Conservation (phyloP, 35 echinoderm and acorn worm species). For the Apostichopus parvimensis region DNA sequence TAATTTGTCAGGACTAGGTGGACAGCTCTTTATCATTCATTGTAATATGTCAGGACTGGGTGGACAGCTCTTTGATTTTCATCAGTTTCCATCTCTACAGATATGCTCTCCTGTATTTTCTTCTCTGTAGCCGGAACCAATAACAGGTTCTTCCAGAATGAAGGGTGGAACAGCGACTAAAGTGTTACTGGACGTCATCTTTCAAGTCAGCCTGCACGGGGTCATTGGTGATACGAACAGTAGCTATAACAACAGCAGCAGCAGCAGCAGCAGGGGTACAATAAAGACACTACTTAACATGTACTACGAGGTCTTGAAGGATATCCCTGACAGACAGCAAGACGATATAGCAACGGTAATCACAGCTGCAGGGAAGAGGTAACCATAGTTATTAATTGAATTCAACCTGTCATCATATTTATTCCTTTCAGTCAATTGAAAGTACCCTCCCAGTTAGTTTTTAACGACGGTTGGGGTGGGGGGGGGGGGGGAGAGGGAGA, state of each 20-base stretch:
- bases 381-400: not conserved
- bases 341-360: slow-evolving; percentile 4
- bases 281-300: slow-evolving; percentile 10
- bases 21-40: too few species aligned
- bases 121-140: slow-evolving; percentile 76
- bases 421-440: too few species aligned
- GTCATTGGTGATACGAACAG: not conserved
- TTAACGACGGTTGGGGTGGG: not conserved
- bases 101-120: not conserved
- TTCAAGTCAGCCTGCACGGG: slow-evolving; percentile 56
- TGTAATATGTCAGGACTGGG: too few species aligned
- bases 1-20: too few species aligned
- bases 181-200: slow-evolving; percentile 76
- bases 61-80: too few species aligned
- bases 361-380: slow-evolving; percentile 43
- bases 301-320: slow-evolving; percentile 38
- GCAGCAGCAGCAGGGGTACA: too few species aligned
- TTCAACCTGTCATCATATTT: not conserved
- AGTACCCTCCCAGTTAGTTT: too few species aligned
- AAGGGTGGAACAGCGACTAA: slow-evolving; percentile 93
- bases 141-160: slow-evolving; percentile 92
- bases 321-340: not conserved
- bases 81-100: too few species aligned
- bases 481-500: not conserved
- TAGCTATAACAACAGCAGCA: not conserved